Percentiles rank a stretch among this genome's conserved stretches.
Conservation (phyloP, 1,140 invertebrate species). For the Ceratina calcarata region DNA sequence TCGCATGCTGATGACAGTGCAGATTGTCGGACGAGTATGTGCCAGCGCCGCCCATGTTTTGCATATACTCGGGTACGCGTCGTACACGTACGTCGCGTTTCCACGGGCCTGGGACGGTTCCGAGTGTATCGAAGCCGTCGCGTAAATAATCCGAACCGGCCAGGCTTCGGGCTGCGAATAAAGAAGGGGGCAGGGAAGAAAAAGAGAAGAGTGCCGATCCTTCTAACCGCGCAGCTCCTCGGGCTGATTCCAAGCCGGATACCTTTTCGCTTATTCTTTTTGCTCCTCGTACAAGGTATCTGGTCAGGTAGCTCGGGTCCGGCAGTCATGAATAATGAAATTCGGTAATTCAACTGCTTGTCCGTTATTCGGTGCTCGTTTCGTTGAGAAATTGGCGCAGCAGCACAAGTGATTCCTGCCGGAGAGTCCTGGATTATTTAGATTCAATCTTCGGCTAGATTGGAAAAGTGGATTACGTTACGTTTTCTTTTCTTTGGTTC, state of each 20-base stretch:
- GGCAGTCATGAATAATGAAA: slow-evolving; percentile 36
- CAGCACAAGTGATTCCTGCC: not conserved
- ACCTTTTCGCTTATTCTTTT: not conserved
- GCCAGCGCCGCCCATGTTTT: slow-evolving; percentile 71
- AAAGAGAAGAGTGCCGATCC: not conserved
- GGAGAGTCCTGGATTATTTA: slow-evolving; percentile 8
- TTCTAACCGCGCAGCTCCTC: slow-evolving; percentile 8
- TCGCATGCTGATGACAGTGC: slow-evolving; percentile 73
- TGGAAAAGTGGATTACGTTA: too few species aligned
- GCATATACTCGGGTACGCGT: slow-evolving; percentile 59
- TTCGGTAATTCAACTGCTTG: slow-evolving; percentile 15
- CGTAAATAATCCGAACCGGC: slow-evolving; percentile 60
- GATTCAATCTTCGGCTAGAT: not conserved
- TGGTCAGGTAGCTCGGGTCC: slow-evolving; percentile 22
- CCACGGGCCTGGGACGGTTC: slow-evolving; percentile 31
- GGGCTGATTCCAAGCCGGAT: not conserved
- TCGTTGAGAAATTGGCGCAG: slow-evolving; percentile 7
- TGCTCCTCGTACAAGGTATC: not conserved
- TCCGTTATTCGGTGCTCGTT: slow-evolving; percentile 11
- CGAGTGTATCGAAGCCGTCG: slow-evolving; percentile 51
- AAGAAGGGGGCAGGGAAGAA: too few species aligned
- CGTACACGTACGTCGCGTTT: slow-evolving; percentile 55
- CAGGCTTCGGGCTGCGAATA: not conserved
- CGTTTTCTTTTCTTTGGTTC: not conserved
- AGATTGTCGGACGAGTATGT: slow-evolving; percentile 64